Conservation (phyloP, 2,888 invertebrate species). For the Drosophila paramelanica region DNA sequence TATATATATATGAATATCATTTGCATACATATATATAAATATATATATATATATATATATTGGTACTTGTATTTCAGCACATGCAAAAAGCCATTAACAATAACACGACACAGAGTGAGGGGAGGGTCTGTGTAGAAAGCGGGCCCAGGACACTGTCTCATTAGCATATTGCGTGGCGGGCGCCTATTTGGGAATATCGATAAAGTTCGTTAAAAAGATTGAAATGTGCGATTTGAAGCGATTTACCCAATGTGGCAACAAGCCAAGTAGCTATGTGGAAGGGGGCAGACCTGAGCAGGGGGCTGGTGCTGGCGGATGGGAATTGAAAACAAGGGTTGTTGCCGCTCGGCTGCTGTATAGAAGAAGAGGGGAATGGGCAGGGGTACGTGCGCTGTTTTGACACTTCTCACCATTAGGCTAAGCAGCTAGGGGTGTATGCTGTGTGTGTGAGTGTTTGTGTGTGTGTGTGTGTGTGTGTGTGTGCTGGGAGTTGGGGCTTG, state of each 20-base stretch:
- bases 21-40: conserved; percentile 7
- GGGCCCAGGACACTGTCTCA: conserved; percentile 59
- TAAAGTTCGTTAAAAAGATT: conserved; percentile 80
- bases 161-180: conserved; percentile 82
- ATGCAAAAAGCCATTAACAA: conserved; percentile 70
- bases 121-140: not conserved
- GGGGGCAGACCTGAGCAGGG: not conserved
- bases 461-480: conserved; percentile 12
- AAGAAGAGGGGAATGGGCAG: not conserved
- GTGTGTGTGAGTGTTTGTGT: conserved; percentile 7
- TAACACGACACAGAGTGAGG: conserved; percentile 23
- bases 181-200: conserved; percentile 78
- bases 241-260: conserved; percentile 66
- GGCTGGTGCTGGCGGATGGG: not conserved
- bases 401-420: conserved; percentile 80
- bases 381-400: conserved; percentile 59
- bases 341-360: conserved; percentile 1
- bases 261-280: conserved; percentile 27
- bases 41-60: conserved; percentile 1
- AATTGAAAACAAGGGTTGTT: conserved; percentile 41
- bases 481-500: conserved; percentile 15
- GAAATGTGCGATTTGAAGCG: conserved; percentile 73
- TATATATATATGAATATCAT: conserved; percentile 1
- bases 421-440: conserved; percentile 45
- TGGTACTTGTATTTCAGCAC: conserved; percentile 46